A percentile compares a stretch with the other conserved stretches of the same genome.
phyloP scores from a whole-genome alignment of 2,888 invertebrate species.

The Electrophaes corylata region DNA sequence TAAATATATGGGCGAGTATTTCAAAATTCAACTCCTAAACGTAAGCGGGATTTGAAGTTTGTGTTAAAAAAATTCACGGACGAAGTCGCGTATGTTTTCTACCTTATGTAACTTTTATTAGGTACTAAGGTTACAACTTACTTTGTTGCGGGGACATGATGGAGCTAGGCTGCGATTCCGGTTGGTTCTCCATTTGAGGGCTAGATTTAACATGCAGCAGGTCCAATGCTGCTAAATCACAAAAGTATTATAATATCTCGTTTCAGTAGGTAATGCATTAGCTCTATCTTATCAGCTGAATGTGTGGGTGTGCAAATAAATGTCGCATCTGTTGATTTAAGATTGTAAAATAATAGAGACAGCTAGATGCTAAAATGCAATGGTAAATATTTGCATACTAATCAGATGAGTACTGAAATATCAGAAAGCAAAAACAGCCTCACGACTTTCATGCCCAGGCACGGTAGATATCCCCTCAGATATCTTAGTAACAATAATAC shows the following conservation, averaged over 20 bases:
- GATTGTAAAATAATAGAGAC: constrained; percentile 9
- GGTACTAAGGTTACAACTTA: constrained; percentile 48
- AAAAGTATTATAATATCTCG: constrained; percentile 28
- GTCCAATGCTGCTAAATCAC: constrained; percentile 84
- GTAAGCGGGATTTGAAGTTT: too few relatives aligned
- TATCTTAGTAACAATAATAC: too few relatives aligned
- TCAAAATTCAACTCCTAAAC: too few relatives aligned
- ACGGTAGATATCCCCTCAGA: too few relatives aligned
- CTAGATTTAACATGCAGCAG: constrained; percentile 86
- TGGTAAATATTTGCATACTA: not conserved
- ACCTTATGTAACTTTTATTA: too few relatives aligned
- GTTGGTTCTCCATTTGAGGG: constrained; percentile 71
- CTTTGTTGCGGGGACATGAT: constrained; percentile 77
- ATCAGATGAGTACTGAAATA: too few relatives aligned
- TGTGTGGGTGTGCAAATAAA: constrained; percentile 27
- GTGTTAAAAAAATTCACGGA: too few relatives aligned
- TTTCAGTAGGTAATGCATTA: constrained; percentile 5
- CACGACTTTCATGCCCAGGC: too few relatives aligned
- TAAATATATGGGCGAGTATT: too few relatives aligned
- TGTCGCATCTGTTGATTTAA: constrained; percentile 13
- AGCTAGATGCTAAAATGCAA: not conserved
- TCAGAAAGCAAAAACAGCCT: too few relatives aligned
- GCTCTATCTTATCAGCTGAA: constrained; percentile 47
- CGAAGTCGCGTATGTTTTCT: too few relatives aligned
- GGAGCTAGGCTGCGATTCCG: constrained; percentile 73